Evolutionary conservation across 2,888 invertebrate genomes (phyloP).

Genomic region (Rhopalosiphum nymphaeae): DNA sequence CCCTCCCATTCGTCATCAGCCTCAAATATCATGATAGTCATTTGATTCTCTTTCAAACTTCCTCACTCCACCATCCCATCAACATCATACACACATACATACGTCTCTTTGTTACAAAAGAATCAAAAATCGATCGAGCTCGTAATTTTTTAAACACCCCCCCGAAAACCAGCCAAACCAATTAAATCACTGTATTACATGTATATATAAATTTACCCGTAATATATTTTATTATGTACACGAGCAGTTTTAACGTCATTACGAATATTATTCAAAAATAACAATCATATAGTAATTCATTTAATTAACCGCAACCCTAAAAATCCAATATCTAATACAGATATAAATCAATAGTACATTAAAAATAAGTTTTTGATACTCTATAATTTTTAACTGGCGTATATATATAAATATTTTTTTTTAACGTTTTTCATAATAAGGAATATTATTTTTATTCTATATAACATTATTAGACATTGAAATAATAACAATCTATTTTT

Average conservation of each 20-base stretch:
- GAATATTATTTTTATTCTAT: neutral
- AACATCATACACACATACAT: neutral
- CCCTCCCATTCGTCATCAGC: neutral
- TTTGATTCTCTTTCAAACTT: conserved; percentile 21
- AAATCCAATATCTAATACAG: neutral
- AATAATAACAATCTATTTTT: neutral
- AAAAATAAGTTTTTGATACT: too few species aligned
- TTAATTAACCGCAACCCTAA: neutral
- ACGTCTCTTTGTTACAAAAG: neutral
- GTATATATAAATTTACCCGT: neutral
- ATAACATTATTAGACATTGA: neutral
- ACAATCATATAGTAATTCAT: neutral
- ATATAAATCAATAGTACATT: neutral
- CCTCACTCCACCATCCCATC: neutral
- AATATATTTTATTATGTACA: neutral
- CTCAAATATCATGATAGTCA: neutral
- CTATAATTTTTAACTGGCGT: too few species aligned
- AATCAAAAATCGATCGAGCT: conserved; percentile 61
- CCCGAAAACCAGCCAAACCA: neutral
- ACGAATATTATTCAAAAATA: conserved; percentile 14
- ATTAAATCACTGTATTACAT: neutral
- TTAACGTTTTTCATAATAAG: too few species aligned
- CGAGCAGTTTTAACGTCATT: neutral
- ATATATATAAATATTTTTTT: too few species aligned
- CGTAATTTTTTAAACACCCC: conserved; percentile 20